Evolutionary conservation across 2,888 invertebrate species (phyloP).

Genomic region (Nudaria mundana): DNA sequence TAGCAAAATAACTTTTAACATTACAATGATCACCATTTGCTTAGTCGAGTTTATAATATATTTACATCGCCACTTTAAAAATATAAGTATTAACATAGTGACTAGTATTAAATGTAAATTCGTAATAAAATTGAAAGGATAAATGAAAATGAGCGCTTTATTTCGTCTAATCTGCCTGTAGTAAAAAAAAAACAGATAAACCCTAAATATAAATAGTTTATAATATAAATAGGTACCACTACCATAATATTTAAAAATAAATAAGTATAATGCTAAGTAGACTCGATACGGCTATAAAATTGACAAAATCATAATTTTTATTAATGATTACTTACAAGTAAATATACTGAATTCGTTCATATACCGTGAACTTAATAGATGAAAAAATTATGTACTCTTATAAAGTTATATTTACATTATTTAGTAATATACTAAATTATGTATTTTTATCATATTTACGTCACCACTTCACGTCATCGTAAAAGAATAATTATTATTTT

Average conservation of each 20-base stretch:
- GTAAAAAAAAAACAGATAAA: conserved; percentile 48
- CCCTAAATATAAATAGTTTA: conserved; percentile 29
- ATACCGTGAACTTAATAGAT: conserved; percentile 60
- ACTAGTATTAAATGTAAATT: conserved; percentile 55
- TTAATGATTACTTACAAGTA: conserved; percentile 52
- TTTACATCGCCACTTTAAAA: conserved; percentile 37
- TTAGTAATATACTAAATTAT: conserved; percentile 80
- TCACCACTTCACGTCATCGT: conserved; percentile 43
- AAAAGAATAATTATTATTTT: conserved; percentile 7
- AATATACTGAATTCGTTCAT: conserved; percentile 52
- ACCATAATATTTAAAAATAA: conserved; percentile 37
- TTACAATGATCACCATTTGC: conserved; percentile 39
- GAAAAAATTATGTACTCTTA: conserved; percentile 56
- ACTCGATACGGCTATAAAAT: conserved; percentile 62
- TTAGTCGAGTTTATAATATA: conserved; percentile 36
- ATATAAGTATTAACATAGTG: conserved; percentile 40
- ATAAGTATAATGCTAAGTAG: conserved; percentile 64
- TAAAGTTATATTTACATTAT: conserved; percentile 67
- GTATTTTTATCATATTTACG: conserved; percentile 66
- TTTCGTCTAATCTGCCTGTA: conserved; percentile 37
- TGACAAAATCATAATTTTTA: conserved; percentile 61
- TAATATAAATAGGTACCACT: conserved; percentile 20
- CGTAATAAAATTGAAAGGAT: conserved; percentile 49
- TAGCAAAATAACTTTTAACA: conserved; percentile 39
- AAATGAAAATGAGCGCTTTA: conserved; percentile 36